These are phyloP conservation scores for Syngnathus typhle DNA, from an alignment of 2,113 vertebrate species.

Conservation along the genomic window DNA sequence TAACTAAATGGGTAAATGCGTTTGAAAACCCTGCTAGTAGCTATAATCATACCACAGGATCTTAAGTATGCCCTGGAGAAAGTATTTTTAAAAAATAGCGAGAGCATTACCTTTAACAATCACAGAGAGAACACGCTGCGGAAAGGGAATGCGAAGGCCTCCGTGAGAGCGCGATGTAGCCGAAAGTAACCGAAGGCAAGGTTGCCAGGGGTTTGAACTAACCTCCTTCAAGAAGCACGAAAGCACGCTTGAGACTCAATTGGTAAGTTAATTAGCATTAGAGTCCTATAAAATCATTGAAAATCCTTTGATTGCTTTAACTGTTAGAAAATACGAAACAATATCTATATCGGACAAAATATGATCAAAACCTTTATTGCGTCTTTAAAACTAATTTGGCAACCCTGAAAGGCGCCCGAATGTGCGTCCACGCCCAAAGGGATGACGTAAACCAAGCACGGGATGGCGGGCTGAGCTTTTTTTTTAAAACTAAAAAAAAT, in stretches of 20 bases:
- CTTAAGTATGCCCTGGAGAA: fast-evolving
- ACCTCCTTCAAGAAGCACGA: constrained; percentile 16
- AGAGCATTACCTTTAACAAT: constrained; percentile 25
- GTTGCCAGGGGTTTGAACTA: constrained; percentile 39
- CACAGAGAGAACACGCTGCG: constrained; percentile 41
- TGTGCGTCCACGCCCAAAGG: constrained; percentile 46
- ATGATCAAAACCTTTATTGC: neutral
- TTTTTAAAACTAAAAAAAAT: no score
- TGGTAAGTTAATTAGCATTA: neutral
- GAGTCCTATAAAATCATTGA: neutral
- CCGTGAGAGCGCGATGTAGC: constrained; percentile 26
- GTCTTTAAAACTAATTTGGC: constrained; percentile 39
- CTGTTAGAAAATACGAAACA: no score
- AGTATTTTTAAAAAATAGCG: neutral
- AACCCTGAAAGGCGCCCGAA: constrained; percentile 28
- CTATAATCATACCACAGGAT: fast-evolving
- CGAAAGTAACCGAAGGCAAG: constrained; percentile 13
- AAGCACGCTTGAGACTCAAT: neutral
- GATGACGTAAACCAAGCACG: constrained; percentile 37
- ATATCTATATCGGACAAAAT: neutral
- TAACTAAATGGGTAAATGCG: neutral
- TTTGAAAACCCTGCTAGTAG: fast-evolving
- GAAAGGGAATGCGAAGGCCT: constrained; percentile 22
- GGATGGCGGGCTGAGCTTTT: constrained; percentile 15
- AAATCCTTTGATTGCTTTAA: neutral